Evolutionary conservation across 2,113 vertebrate genomes (phyloP).

Genomic region (Urocynchramus pylzowi): DNA sequence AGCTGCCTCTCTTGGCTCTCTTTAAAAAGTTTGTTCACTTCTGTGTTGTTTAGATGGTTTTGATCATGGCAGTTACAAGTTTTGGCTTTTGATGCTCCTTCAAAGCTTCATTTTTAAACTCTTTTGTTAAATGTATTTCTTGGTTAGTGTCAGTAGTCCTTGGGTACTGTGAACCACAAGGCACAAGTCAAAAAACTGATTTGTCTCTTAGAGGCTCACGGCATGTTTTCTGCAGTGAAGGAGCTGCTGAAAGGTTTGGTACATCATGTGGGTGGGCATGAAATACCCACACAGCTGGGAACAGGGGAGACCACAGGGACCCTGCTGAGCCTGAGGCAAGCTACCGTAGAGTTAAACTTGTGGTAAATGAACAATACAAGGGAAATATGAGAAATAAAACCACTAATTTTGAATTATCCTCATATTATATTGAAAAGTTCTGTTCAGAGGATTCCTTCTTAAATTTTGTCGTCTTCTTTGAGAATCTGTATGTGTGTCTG

Average conservation of each 20-base stretch:
- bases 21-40: not conserved
- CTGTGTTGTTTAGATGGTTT: not conserved
- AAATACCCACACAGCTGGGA: not conserved
- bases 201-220: not conserved
- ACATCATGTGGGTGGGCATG: rapidly evolving
- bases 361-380: not conserved
- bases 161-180: not conserved
- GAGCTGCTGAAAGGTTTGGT: not conserved
- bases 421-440: not conserved
- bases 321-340: not conserved
- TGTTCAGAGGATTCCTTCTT: not conserved
- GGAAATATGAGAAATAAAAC: not conserved
- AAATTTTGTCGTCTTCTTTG: not conserved
- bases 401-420: not conserved
- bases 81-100: not conserved
- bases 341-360: not conserved
- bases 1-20: not conserved
- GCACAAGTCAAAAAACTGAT: not conserved
- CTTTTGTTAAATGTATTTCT: not conserved
- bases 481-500: not conserved
- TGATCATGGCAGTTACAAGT: not conserved
- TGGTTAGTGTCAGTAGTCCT: not conserved
- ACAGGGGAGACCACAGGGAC: not conserved
- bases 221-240: not conserved
- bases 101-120: not conserved